Evolutionary conservation across 2,113 vertebrate species (phyloP), one percentile per base, ranked within the genome.

Genomic region (Charina bottae): DNA sequence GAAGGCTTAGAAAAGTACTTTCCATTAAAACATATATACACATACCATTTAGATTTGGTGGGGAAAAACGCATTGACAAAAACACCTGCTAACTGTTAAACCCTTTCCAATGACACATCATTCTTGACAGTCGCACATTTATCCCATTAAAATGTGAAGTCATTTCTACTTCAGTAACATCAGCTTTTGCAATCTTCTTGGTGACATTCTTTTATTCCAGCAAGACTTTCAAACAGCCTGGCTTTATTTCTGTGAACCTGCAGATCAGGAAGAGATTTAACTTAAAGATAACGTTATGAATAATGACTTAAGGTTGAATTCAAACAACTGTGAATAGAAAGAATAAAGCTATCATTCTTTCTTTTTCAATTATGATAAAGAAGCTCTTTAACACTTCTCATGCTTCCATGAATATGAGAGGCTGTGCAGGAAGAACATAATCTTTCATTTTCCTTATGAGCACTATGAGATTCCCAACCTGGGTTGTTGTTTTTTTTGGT

Each of bases 171-270:
- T 89, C 46, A 93, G 87, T 96, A 95, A 96, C n/a, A 58, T 94
- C 92, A 6, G 90, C 83, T 92, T 88, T 89, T 86, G 60, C 28
- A 92, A 21, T 95, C 92, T 59, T 94, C 91, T 96, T 92, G 94
- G 90, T 9, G 4, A 93, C 5, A 96, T 90, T 64, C 86, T 92
- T 96, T 98, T 96, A 99, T 94, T 97, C 98, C 96, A 99, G 95
- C 97, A 97, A 98, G 93, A 99, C 98, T 96, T 98, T 98, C 96
- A 99, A 93, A 90, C 98, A 98, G 93, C 98, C 98, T 92, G 97
- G 97, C 95, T 99, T 98, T 97, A 98, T 97, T 97, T 99, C 98
- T 90, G 98, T 97, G 95, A 98, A 99, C 97, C 98, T 99, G 97
- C n/a, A 94, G 97, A 97, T 96, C 1, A 12, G 96, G 87, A 96